Evolutionary conservation across 2,888 invertebrate genomes (phyloP), one percentile per base, ranked within the genome.

Genomic region (Diloba caeruleocephala): DNA sequence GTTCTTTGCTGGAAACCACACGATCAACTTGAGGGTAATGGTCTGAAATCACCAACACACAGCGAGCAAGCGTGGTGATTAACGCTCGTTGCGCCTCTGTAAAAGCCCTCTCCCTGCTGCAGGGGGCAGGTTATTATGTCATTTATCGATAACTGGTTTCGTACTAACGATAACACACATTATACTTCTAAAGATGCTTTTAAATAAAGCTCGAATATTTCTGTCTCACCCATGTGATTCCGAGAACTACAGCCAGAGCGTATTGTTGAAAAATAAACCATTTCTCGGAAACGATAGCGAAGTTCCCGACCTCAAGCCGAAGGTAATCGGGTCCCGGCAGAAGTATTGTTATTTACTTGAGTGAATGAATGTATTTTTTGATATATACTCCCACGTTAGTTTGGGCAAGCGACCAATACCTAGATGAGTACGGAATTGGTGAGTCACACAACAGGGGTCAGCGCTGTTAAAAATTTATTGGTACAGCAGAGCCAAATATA

Each of bases 241-340:
- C 4, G 1, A 34, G 46, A 48, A 46, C 1, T 0, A 17, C 29
- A 38, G 6, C 1, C 9, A 13, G 12, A 36, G 17, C 13, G 8
- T 19, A 32, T 44, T 39, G 28, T 60, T 23, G 39, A 25, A 44
- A 39, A 61, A 49, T 38, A 41, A 54, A 32, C 10, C 0, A 31
- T 44, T 41, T 61, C 62, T 33, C 49, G 48, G 62, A 55, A 61
- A 21, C 13, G 29, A 44, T 38, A 55, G 36, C 42, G 33, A 52
- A 61, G 37, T 29, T 38, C 26, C 32, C 33, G 62, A 49, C 62
- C 60, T 61, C 32, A 33, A 14, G 9, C 4, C 25, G 41, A 61
- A 61, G 62, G 62, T 55, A 25, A 55, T 49, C 55, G 12, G 21
- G 38, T 45, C 7, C 9, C 3, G 26, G 17, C 31, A 26, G 25